Evolutionary conservation across 2,113 vertebrate species (phyloP), one percentile per base, ranked within the genome.

Genomic region (Lamprotornis superbus): DNA sequence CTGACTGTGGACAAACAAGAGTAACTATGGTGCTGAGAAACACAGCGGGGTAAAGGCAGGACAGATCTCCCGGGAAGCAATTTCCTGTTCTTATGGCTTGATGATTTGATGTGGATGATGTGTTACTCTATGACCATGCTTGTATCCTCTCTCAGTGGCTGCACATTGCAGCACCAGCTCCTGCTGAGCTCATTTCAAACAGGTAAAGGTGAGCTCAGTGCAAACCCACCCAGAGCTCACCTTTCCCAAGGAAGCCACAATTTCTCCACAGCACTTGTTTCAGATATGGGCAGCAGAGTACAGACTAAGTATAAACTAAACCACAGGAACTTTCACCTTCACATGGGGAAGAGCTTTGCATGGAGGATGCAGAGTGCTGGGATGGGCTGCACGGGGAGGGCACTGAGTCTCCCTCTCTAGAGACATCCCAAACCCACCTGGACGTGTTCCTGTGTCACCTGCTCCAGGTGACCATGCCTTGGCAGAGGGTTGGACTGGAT

Each of bases 251-350:
- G 63, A 30, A 71, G 14, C 5, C 35, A 40, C 20, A 9, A 13
- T 55, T 75, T 46, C 76, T 42, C 15, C 37, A 20, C 12, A 85
- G 47, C 2, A 3, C 27, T 47, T 30, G 27, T 39, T 31, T 60
- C 50, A 60, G 27, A 5, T 1, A 3, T 0, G 37, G 22, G 15
- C 35, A 44, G 2, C 8, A 30, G 23, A 14, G 47, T 10, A 47
- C 15, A 25, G 40, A 39, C 14, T 4, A 3, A 1, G 8, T 12
- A 33, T 10, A 23, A 65, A 56, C 31, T 28, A 50, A 80, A 79
- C 3, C 31, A 37, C 22, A 33, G 42, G 59, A 65, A 57, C 8
- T 20, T 50, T 19, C 27, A 44, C 22, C 10, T 19, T 61, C 44
- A 33, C 18, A 6, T 4, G 59, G 44, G 11, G 37, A 37, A 42